Evolutionary conservation across 2,113 vertebrate genomes (phyloP), one percentile per base, ranked within the genome.

Genomic region (Bubo bubo): DNA sequence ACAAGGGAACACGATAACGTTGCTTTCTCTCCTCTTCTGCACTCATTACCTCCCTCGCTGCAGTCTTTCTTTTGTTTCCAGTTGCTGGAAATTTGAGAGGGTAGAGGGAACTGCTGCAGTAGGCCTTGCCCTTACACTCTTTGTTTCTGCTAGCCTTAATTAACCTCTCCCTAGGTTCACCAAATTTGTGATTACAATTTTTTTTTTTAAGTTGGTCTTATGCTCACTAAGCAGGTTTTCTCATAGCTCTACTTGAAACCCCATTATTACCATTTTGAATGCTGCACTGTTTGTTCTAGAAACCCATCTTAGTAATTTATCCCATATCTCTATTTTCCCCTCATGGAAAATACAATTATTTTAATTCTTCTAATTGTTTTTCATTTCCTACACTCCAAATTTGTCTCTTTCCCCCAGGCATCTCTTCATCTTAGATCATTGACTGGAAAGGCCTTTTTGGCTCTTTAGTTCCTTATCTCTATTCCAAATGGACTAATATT

Each of bases 281-380:
- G 91, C 80, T 88, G 77, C 85, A 83, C 68, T 96, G 94, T 93
- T 95, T 95, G 73, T 94, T 95, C 55, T 93, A 75, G 96, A 95
- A 97, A 95, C 79, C 79, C 94, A 85, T 97, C 62, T 93, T 97
- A 93, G 95, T 96, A 96, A 98, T 97, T 97, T 97, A 96, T 97
- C 90, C 93, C 79, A 94, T 96, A 96, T 95, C 88, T 96, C 94
- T 93, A 97, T 97, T 97, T 98, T 91, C 79, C 97, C 95, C 95
- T 97, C 92, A 95, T 96, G 97, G 90, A 96, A 96, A 97, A 97
- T 96, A 94, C 91, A 97, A 97, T 97, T 97, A 97, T 97, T 98
- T 93, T 97, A 96, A 97, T 96, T 95, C 97, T 94, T 96, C 82
- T 98, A 97, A 97, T 97, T 98, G 96, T 96, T 97, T 98, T 95